A percentile compares a stretch with the other conserved stretches of the same genome.
These are phyloP conservation scores for Campoletis sonorensis DNA, from an alignment of 1,140 invertebrate genomes.

Conservation along the genomic window DNA sequence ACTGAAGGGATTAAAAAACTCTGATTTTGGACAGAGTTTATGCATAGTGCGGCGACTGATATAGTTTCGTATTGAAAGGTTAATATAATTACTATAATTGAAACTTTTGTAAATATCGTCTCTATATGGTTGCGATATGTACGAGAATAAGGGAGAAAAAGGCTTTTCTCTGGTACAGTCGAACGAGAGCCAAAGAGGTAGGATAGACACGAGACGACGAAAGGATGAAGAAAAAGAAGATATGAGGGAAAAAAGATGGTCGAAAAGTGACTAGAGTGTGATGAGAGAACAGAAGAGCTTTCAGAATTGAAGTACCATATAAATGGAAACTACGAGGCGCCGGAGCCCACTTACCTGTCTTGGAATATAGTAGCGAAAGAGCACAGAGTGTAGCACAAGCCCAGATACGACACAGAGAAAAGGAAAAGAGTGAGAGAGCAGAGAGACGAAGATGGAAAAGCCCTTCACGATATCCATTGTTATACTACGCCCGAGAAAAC, in stretches of 20 bases:
- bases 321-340: slow-evolving; percentile 45
- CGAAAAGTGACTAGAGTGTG: slow-evolving; percentile 29
- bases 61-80: too few relatives aligned
- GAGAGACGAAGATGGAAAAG: slow-evolving; percentile 26
- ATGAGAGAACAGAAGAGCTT: slow-evolving; percentile 44
- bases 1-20: too few relatives aligned
- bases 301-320: slow-evolving; percentile 42
- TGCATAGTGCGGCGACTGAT: too few relatives aligned
- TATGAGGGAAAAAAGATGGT: slow-evolving; percentile 32
- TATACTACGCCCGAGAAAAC: slow-evolving; percentile 30
- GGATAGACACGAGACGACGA: slow-evolving; percentile 13
- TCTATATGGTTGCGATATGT: neutral
- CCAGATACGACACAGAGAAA: neutral
- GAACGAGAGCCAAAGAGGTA: slow-evolving; percentile 26
- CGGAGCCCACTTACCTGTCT: slow-evolving; percentile 44
- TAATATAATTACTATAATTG: too few relatives aligned
- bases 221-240: slow-evolving; percentile 25
- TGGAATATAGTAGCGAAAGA: slow-evolving; percentile 34
- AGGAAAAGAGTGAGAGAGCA: neutral
- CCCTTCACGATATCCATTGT: slow-evolving; percentile 45
- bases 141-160: neutral
- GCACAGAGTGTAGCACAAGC: neutral
- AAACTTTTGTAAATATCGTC: too few relatives aligned
- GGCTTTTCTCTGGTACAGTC: neutral
- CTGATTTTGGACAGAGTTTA: too few relatives aligned